These are phyloP conservation scores for Rhinichthys osculus DNA, from an alignment of 2,797 vertebrate species.

Conservation along the genomic window DNA sequence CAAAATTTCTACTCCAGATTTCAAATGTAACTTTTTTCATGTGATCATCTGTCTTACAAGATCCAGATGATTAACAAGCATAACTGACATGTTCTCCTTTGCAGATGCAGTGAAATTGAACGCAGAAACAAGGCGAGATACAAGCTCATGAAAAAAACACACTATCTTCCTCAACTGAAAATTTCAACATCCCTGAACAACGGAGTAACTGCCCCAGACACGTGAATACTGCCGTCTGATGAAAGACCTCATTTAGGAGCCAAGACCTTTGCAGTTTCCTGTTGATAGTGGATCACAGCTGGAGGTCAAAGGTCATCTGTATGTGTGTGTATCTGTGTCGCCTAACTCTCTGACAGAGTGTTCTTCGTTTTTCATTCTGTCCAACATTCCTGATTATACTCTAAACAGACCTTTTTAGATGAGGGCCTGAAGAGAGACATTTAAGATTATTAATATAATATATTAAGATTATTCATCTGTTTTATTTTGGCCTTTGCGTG, in stretches of 20 bases:
- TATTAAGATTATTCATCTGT: background rate
- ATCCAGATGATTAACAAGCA: constrained; percentile 9
- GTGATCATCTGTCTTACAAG: constrained; percentile 14
- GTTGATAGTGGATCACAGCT: constrained; percentile 61
- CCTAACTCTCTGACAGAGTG: constrained; percentile 35
- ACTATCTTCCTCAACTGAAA: background rate
- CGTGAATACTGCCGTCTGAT: constrained; percentile 3
- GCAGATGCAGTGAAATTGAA: background rate
- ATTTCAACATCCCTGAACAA: background rate
- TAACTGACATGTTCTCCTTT: constrained; percentile 17
- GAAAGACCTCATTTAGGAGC: constrained; percentile 50
- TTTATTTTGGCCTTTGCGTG: background rate
- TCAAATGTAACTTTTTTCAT: background rate
- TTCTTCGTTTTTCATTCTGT: constrained; percentile 36
- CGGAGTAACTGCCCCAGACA: background rate
- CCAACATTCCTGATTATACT: constrained; percentile 36
- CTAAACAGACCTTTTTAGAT: constrained; percentile 25
- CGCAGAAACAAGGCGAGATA: background rate
- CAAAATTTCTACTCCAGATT: constrained; percentile 27
- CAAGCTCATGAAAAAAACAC: constrained; percentile 9
- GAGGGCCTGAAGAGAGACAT: background rate
- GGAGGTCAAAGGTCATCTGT: constrained; percentile 52
- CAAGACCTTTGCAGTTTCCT: constrained; percentile 56
- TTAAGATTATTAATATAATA: background rate
- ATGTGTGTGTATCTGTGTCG: constrained; percentile 46